These are phyloP conservation scores for Anser brachyrhynchus DNA, from an alignment of 2,113 vertebrate genomes.

Conservation along the genomic window DNA sequence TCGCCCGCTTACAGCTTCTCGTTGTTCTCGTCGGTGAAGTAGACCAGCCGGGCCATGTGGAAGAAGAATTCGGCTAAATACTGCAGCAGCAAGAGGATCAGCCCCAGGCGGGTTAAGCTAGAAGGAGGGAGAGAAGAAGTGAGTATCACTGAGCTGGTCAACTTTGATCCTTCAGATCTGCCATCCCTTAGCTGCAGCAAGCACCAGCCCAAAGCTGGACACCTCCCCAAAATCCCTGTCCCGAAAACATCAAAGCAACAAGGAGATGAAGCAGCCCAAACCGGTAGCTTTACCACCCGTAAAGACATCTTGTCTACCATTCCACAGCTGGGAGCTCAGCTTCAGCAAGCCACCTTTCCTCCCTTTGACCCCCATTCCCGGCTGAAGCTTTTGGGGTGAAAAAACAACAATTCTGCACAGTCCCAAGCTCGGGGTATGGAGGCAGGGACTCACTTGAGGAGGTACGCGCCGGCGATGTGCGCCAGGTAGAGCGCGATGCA, in stretches of 20 bases:
- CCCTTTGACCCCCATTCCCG: rapidly evolving
- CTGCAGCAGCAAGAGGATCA: slow-evolving; percentile 92
- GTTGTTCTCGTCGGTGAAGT: slow-evolving; percentile 93
- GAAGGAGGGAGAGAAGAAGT: neutral
- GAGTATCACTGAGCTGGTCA: neutral
- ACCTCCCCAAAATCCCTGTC: neutral
- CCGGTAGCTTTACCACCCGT: neutral
- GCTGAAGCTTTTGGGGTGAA: neutral
- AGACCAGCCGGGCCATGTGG: slow-evolving; percentile 90
- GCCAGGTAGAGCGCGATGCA: slow-evolving; percentile 91
- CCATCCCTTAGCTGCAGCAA: neutral
- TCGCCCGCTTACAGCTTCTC: slow-evolving; percentile 88
- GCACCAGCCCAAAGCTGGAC: neutral
- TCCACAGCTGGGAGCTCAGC: rapidly evolving
- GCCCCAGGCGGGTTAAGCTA: slow-evolving; percentile 90
- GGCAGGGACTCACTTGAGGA: slow-evolving; percentile 89
- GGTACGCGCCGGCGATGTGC: slow-evolving; percentile 91
- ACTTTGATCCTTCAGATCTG: neutral
- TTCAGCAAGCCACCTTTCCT: neutral
- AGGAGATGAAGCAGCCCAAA: neutral
- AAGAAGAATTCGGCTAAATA: slow-evolving; percentile 91
- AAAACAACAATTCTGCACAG: neutral
- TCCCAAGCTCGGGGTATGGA: neutral
- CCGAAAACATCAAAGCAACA: neutral
- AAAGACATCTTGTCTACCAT: neutral